Evolutionary conservation across 2,113 vertebrate species (phyloP).

Genomic region (Polypterus senegalus): DNA sequence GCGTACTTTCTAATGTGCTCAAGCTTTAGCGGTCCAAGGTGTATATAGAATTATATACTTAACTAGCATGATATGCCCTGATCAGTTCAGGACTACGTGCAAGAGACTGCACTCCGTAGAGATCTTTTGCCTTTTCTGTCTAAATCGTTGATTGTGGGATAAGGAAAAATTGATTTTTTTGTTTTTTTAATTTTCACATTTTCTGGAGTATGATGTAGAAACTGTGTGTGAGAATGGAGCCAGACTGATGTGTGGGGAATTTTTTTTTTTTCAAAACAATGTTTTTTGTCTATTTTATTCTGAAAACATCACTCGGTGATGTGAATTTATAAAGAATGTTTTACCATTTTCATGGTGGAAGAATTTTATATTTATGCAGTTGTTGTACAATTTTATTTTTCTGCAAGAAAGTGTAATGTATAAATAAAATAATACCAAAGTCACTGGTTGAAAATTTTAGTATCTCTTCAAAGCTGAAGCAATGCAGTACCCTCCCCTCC

Average conservation of each 20-base stretch:
- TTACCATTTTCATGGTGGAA: constrained; percentile 98
- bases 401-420: constrained; percentile 91
- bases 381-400: constrained; percentile 97
- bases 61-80: constrained; percentile 82
- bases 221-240: constrained; percentile 55
- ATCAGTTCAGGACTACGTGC: constrained; percentile 52
- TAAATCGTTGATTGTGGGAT: constrained; percentile 36
- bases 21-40: constrained; percentile 84
- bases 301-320: constrained; percentile 82
- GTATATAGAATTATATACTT: constrained; percentile 64
- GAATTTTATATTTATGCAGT: constrained; percentile 99
- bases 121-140: constrained; percentile 44
- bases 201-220: constrained; percentile 39
- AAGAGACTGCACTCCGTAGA: constrained; percentile 72
- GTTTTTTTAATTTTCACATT: constrained; percentile 33
- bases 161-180: constrained; percentile 21
- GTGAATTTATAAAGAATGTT: constrained; percentile 96
- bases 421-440: constrained; percentile 96
- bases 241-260: constrained; percentile 49
- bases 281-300: constrained; percentile 41
- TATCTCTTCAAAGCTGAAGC: constrained; percentile 80
- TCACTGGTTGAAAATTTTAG: constrained; percentile 80
- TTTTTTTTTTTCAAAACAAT: constrained; percentile 48
- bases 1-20: constrained; percentile 75
- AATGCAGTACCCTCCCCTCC: constrained; percentile 66